Conservation (phyloP, 2,888 invertebrate species). For the Malthinus seriepunctatus region DNA sequence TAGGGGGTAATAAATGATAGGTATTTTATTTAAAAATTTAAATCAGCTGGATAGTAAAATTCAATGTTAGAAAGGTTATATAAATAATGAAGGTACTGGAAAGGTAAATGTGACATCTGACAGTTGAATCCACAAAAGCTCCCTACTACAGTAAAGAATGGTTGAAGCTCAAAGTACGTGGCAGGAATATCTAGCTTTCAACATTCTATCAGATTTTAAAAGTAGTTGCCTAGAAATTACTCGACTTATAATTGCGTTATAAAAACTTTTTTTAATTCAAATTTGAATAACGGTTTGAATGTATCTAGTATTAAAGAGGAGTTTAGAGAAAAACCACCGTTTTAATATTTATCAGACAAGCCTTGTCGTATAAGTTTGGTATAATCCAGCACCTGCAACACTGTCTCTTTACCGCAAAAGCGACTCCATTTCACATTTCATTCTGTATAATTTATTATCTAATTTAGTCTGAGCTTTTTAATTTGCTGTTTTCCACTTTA, state of each 20-base stretch:
- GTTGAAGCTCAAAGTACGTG: constrained; percentile 4
- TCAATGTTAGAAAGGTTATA: constrained; percentile 4
- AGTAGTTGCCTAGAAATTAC: not conserved
- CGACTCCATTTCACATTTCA: constrained; percentile 20
- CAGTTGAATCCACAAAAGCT: constrained; percentile 7
- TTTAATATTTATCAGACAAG: too few relatives aligned
- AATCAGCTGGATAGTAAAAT: constrained; percentile 3
- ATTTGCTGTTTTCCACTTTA: constrained; percentile 28
- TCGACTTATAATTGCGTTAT: too few relatives aligned
- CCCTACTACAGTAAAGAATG: constrained; percentile 2
- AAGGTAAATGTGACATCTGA: constrained; percentile 7
- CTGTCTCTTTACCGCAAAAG: constrained; percentile 22
- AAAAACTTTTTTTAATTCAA: too few relatives aligned
- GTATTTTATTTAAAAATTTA: not conserved
- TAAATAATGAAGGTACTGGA: constrained; percentile 5
- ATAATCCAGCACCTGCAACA: constrained; percentile 29
- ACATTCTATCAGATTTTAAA: constrained; percentile 2
- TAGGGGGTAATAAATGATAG: too few relatives aligned
- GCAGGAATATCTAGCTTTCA: constrained; percentile 2
- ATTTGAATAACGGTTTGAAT: too few relatives aligned
- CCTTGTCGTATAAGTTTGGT: not conserved
- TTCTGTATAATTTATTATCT: constrained; percentile 34
- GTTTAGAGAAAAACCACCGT: too few relatives aligned
- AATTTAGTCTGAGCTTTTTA: constrained; percentile 32
- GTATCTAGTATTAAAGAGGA: too few relatives aligned